Evolutionary conservation across 1,140 invertebrate species (phyloP).

Genomic region (Apolygus lucorum): DNA sequence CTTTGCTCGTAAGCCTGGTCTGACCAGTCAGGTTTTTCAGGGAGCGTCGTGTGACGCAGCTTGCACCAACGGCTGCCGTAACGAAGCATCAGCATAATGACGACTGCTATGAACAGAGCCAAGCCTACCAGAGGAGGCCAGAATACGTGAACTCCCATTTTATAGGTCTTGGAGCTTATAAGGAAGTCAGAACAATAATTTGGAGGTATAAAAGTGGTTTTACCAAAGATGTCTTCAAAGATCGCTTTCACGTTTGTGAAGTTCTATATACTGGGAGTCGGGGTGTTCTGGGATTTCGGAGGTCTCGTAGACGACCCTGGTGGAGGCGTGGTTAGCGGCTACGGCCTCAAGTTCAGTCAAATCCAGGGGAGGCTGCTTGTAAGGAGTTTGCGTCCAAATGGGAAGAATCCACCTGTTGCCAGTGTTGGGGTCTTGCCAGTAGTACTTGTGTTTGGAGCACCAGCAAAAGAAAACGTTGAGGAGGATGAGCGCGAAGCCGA

Average conservation of each 20-base stretch:
- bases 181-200: background rate
- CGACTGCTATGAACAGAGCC: slow-evolving; percentile 57
- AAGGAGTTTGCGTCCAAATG: slow-evolving; percentile 69
- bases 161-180: background rate
- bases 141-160: slow-evolving; percentile 48
- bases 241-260: slow-evolving; percentile 71
- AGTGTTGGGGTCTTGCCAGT: slow-evolving; percentile 74
- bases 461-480: slow-evolving; percentile 68
- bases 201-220: slow-evolving; percentile 34
- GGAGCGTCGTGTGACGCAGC: slow-evolving; percentile 51
- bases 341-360: slow-evolving; percentile 56
- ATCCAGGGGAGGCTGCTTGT: slow-evolving; percentile 73
- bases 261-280: slow-evolving; percentile 49
- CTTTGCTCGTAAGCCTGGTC: slow-evolving; percentile 53
- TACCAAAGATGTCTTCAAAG: slow-evolving; percentile 46
- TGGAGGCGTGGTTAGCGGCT: slow-evolving; percentile 31
- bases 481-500: slow-evolving; percentile 57
- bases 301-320: slow-evolving; percentile 32
- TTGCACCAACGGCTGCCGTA: slow-evolving; percentile 59
- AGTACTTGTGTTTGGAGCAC: slow-evolving; percentile 65
- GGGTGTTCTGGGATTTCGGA: slow-evolving; percentile 36
- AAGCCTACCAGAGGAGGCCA: slow-evolving; percentile 63
- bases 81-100: slow-evolving; percentile 64
- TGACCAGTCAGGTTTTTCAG: slow-evolving; percentile 49
- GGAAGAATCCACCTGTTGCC: slow-evolving; percentile 75